Conservation (phyloP, 2,113 vertebrate species). For the Arenaria interpres region DNA sequence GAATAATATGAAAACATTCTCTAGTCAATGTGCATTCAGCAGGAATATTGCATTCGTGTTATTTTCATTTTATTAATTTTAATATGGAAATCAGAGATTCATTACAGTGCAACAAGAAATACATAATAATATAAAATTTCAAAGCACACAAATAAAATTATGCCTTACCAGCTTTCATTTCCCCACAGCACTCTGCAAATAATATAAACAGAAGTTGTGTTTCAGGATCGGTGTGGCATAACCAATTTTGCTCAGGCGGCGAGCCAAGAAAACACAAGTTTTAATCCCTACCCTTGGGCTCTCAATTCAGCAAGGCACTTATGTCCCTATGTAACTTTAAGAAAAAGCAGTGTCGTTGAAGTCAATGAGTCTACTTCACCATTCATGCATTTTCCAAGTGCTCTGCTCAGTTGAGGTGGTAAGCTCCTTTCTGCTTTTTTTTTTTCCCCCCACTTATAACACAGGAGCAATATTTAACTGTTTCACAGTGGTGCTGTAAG, state of each 20-base stretch:
- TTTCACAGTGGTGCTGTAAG: not conserved
- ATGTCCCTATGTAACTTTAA: not conserved
- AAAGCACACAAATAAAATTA: conserved; percentile 57
- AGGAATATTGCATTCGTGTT: conserved; percentile 21
- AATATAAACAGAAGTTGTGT: conserved; percentile 47
- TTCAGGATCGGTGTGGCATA: conserved; percentile 53
- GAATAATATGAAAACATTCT: conserved; percentile 16
- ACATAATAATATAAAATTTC: conserved; percentile 46
- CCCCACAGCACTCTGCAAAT: conserved; percentile 44
- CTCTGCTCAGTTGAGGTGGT: not conserved
- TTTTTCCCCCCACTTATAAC: not conserved
- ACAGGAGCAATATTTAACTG: not conserved
- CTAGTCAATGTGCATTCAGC: conserved; percentile 34
- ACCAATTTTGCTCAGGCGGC: conserved; percentile 49
- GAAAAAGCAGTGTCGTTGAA: not conserved
- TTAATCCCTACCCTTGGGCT: conserved; percentile 48
- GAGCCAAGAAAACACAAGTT: conserved; percentile 54
- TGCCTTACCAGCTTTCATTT: conserved; percentile 60
- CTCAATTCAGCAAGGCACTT: conserved; percentile 32
- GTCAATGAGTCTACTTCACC: conserved; percentile 1
- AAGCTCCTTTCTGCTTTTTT: not conserved
- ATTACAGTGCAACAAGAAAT: conserved; percentile 37
- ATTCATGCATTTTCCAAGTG: not conserved
- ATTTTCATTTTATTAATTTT: conserved; percentile 67
- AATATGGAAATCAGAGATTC: conserved; percentile 56